A percentile compares a stretch with the other conserved stretches of the same genome.
Evolutionary conservation across 2,113 vertebrate genomes (phyloP).

Genomic region (Plotosus lineatus): DNA sequence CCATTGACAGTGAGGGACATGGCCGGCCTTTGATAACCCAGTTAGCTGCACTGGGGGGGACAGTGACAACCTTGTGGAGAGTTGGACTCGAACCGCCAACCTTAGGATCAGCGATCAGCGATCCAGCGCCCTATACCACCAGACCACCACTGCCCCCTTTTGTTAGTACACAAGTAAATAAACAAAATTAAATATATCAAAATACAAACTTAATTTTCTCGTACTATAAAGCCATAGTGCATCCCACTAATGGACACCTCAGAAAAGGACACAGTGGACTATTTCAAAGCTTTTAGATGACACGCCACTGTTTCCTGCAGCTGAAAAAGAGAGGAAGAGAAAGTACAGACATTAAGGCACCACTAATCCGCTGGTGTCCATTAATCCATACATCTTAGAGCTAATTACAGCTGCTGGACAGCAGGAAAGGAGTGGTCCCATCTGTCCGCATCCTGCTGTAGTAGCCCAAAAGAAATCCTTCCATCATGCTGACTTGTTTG

Average conservation of each 20-base stretch:
- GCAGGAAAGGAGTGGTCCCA: conserved; percentile 1
- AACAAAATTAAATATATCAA: background rate
- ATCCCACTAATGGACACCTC: background rate
- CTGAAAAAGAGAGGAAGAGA: conserved; percentile 18
- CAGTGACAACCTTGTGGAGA: too few species aligned
- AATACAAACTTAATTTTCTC: background rate
- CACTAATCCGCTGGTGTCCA: conserved; percentile 39
- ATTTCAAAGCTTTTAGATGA: conserved; percentile 10
- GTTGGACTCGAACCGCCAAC: too few species aligned
- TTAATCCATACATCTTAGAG: conserved; percentile 40
- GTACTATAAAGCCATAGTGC: background rate
- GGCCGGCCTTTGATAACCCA: too few species aligned
- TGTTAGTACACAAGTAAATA: background rate
- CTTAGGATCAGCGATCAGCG: too few species aligned
- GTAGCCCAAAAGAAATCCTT: conserved; percentile 28
- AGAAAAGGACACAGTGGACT: background rate
- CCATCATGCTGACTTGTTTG: conserved; percentile 18
- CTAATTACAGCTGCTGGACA: conserved; percentile 40
- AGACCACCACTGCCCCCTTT: too few species aligned
- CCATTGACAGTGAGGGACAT: too few species aligned
- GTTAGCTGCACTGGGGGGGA: too few species aligned
- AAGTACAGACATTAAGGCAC: conserved; percentile 41
- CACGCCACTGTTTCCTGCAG: background rate
- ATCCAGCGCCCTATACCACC: too few species aligned
- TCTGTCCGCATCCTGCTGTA: conserved; percentile 18